Base-by-base conservation (phyloP, 2,113 vertebrate species). In the Mormoops blainvillei region DNA sequence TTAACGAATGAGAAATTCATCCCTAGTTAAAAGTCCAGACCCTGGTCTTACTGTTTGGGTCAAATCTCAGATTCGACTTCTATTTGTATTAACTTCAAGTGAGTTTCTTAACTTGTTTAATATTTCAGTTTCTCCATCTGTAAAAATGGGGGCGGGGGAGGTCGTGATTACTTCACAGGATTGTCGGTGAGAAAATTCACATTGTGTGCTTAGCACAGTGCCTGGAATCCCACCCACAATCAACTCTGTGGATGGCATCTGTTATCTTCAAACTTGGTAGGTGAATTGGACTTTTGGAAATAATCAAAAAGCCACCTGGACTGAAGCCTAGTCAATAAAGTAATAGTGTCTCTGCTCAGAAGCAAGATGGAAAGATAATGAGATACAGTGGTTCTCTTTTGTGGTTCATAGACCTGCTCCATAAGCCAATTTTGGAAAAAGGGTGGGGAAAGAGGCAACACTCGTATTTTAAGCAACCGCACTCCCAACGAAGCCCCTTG, bases 301-400 rank as follows among this genome's bases (percentile, higher is more conserved):
- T 65, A 87, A 94, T 87, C n/a, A 87, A 87, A 95, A 94, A 80
- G 81, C 84, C 28, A 95, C 81, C 92, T 87, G 89, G 92, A 87
- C 87, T 73, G 26, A 95, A 87, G 65, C 20, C 73, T 76, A 43
- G 58, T 94, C 67, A 90, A 83, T 81, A 52, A 68, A 92, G 22
- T 67, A 86, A 89, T 19, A 85, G 73, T 74, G 43, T 68, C 77
- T 95, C 52, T 90, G 33, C 87, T 88, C 61, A 48, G 85, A 73
- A 95, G 24, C 38, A 71, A 83, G 87, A 85, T 43, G 24, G 20
- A 48, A 91, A 91, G 78, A 58, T 56, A 89, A 61, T 36, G 10
- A 4, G 77, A 36, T n/a, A 33, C 33, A 73, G 33, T 67, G 45
- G 28, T 78, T 96, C 70, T 94, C 70, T 82, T 96, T 65, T 76